Evolutionary conservation across 2,797 vertebrate species (phyloP).

Genomic region (Oryzias dopingdopingensis): DNA sequence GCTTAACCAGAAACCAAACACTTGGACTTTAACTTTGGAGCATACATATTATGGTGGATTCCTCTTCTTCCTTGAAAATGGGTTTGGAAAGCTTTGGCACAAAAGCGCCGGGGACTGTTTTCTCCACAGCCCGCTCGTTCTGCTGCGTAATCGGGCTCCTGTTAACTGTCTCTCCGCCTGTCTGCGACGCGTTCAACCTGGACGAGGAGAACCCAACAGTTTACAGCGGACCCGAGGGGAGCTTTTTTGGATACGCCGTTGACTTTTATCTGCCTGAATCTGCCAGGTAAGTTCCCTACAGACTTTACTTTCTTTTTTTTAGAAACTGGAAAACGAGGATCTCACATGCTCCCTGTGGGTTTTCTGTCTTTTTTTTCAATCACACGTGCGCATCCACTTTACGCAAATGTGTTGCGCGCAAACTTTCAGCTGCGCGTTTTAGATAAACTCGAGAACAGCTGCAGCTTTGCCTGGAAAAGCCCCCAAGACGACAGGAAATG

Average conservation of each 20-base stretch:
- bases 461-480: constrained; percentile 15
- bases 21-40: constrained; percentile 9
- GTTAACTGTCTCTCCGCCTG: constrained; percentile 47
- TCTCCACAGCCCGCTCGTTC: constrained; percentile 34
- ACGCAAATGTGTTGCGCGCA: constrained; percentile 21
- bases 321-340: no score
- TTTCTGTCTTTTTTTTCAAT: constrained; percentile 7
- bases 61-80: constrained; percentile 58
- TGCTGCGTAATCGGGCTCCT: constrained; percentile 53
- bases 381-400: neutral
- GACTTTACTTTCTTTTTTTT: no score
- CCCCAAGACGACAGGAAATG: neutral
- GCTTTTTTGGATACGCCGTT: constrained; percentile 89
- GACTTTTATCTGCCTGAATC: constrained; percentile 87
- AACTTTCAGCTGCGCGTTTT: constrained; percentile 34
- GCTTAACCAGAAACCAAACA: constrained; percentile 10
- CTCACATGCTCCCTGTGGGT: neutral
- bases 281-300: constrained; percentile 75
- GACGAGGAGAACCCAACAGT: constrained; percentile 82
- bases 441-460: constrained; percentile 11
- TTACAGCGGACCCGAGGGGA: constrained; percentile 83
- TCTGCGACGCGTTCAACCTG: constrained; percentile 84
- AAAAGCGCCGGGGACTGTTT: constrained; percentile 51
- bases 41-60: constrained; percentile 46
- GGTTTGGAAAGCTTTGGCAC: constrained; percentile 52